phyloP scores from a whole-genome alignment of 1,140 invertebrate species.

The Coptotermes formosanus region DNA sequence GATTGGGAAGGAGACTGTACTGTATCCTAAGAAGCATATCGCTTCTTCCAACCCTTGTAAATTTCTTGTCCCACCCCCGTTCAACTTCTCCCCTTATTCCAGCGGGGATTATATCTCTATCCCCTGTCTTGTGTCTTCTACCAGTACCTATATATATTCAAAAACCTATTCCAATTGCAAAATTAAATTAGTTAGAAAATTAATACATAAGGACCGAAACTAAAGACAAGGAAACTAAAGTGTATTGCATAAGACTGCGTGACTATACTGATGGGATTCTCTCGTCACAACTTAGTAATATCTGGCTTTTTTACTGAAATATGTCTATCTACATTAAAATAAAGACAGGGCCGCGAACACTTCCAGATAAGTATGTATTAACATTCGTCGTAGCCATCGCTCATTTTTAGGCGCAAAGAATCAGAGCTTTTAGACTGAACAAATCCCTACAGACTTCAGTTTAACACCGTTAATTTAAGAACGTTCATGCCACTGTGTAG shows the following conservation, averaged over 20 bases:
- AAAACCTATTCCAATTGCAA: background rate
- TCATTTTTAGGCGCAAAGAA: no score
- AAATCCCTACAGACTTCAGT: no score
- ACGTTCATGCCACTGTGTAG: no score
- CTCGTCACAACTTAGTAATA: no score
- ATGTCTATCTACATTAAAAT: no score
- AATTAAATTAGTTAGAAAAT: conserved; percentile 8
- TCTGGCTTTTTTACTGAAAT: no score
- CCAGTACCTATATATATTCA: background rate
- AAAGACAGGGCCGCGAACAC: no score
- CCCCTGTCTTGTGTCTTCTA: background rate
- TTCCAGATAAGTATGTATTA: no score
- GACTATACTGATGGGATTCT: no score
- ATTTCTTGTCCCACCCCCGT: background rate
- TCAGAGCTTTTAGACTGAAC: no score
- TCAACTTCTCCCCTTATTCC: background rate
- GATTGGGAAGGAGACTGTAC: background rate
- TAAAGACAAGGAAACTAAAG: background rate
- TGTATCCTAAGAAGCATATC: background rate
- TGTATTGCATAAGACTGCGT: background rate
- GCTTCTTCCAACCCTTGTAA: conserved; percentile 6
- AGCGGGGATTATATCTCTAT: background rate
- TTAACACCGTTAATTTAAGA: no score
- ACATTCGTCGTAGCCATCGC: no score
- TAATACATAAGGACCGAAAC: background rate